Percentiles rank a stretch among this genome's conserved stretches.
These are phyloP conservation scores for Ethmia dodecea DNA, from an alignment of 2,888 invertebrate genomes.

Conservation along the genomic window DNA sequence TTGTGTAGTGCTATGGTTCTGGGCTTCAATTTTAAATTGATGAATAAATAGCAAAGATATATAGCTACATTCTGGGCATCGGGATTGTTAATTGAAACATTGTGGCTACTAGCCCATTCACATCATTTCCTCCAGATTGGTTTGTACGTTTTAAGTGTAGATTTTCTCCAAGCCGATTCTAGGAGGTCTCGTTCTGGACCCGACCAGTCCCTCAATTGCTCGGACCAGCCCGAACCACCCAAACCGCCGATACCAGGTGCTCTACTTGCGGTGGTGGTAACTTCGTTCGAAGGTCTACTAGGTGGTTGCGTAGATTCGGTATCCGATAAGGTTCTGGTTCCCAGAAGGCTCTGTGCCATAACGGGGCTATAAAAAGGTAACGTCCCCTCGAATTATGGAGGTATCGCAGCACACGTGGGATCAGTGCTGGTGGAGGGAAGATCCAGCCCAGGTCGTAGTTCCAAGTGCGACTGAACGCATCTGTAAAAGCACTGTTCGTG, in stretches of 20 bases:
- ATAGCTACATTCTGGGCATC: conserved; percentile 5
- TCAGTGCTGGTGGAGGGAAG: conserved; percentile 28
- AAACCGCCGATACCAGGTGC: conserved; percentile 14
- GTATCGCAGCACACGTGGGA: conserved; percentile 24
- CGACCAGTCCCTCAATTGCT: conserved; percentile 14
- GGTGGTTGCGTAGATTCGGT: conserved; percentile 5
- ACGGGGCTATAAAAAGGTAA: conserved; percentile 10
- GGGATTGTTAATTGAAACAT: conserved; percentile 8
- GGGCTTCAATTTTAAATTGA: conserved; percentile 9
- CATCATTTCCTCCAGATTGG: conserved; percentile 12
- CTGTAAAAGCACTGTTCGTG: not conserved
- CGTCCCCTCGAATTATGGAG: conserved; percentile 18
- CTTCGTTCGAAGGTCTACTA: conserved; percentile 15
- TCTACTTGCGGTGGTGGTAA: conserved; percentile 11
- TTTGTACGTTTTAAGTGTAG: conserved; percentile 18
- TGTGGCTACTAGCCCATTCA: conserved; percentile 11
- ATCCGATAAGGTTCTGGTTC: conserved; percentile 10
- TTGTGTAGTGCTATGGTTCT: conserved; percentile 12
- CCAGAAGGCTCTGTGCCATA: conserved; percentile 14
- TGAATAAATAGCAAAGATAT: conserved; percentile 8
- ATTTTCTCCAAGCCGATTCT: conserved; percentile 18
- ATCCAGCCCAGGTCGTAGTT: conserved; percentile 23
- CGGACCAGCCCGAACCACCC: conserved; percentile 23
- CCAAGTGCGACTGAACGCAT: conserved; percentile 27
- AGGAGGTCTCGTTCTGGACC: conserved; percentile 13